These are phyloP conservation scores for Cinclus mexicanus DNA, from an alignment of 2,113 vertebrate genomes.

Conservation along the genomic window DNA sequence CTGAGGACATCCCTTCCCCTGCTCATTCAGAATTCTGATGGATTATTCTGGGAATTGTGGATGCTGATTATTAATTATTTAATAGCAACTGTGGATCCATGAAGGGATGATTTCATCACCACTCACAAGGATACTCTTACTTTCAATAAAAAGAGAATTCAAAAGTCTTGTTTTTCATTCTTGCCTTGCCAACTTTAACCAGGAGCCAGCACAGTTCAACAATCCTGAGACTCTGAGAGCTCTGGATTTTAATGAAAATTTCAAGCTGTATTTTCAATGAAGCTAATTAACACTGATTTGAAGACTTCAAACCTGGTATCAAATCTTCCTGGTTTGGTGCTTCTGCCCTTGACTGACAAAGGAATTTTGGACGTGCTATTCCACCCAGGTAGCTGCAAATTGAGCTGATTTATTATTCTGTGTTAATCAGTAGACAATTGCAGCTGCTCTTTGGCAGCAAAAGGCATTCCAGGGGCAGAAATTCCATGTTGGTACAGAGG, in stretches of 20 bases:
- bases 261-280: not conserved
- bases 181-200: not conserved
- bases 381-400: not conserved
- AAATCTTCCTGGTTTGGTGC: not conserved
- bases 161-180: not conserved
- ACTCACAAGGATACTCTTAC: not conserved
- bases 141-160: not conserved
- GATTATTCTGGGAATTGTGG: too few species aligned
- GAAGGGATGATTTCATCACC: not conserved
- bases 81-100: not conserved
- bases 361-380: not conserved
- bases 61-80: not conserved
- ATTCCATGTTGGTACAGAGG: accelerated
- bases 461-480: not conserved
- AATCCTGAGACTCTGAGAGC: too few species aligned
- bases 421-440: not conserved
- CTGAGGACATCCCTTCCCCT: not conserved
- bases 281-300: not conserved
- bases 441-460: not conserved
- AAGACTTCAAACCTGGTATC: not conserved
- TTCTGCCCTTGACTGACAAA: not conserved
- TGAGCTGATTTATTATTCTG: accelerated
- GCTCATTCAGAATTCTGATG: not conserved
- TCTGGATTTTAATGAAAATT: not conserved
- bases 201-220: not conserved